Percentiles rank a stretch among this genome's conserved stretches.
phyloP scores from a whole-genome alignment of 2,113 vertebrate genomes.

The Galbula dea region DNA sequence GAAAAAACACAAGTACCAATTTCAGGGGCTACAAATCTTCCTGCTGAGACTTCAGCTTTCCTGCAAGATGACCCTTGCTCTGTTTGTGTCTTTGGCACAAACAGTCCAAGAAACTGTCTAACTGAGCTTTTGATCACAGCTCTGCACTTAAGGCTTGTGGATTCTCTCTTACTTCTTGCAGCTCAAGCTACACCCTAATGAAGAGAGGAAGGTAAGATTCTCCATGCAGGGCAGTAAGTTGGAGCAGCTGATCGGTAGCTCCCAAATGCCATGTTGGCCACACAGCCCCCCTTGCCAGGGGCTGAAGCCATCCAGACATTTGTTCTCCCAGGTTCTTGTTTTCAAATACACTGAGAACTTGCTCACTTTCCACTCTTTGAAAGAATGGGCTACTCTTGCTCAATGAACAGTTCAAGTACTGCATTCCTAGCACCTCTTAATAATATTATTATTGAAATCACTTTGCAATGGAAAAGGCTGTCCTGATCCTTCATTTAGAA shows the following conservation, averaged over 20 bases:
- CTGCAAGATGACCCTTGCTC: background rate
- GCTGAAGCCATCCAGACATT: background rate
- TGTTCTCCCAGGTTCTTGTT: background rate
- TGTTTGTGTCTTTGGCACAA: background rate
- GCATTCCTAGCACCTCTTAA: background rate
- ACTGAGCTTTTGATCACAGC: background rate
- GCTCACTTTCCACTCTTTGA: background rate
- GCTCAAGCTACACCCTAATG: background rate
- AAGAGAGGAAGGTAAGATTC: background rate
- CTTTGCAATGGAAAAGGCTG: background rate
- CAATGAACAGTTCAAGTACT: background rate
- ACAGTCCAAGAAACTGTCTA: background rate
- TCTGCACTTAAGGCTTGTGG: background rate
- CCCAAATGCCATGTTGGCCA: background rate
- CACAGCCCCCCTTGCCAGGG: rapidly evolving
- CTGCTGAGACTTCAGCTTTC: background rate
- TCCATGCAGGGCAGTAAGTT: rapidly evolving
- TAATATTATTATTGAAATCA: background rate
- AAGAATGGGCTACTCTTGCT: background rate
- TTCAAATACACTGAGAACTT: background rate
- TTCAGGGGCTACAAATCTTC: background rate
- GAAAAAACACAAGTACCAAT: background rate
- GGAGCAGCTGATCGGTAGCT: background rate
- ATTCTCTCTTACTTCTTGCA: background rate
- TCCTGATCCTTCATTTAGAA: background rate